Evolutionary conservation across 2,113 vertebrate species (phyloP).

Genomic region (Spilogale gracilis): DNA sequence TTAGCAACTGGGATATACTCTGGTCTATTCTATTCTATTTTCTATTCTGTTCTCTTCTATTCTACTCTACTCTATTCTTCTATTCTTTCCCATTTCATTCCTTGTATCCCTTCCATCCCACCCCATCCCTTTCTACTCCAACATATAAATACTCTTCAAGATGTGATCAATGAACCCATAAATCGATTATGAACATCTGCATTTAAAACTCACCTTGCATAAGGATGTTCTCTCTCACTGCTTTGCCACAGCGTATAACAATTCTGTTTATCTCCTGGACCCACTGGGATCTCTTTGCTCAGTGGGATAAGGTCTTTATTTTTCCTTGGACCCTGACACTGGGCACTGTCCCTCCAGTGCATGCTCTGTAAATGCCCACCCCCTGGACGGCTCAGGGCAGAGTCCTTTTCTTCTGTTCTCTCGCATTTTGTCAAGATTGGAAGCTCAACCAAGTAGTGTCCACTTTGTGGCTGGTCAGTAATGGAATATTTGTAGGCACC

Average conservation of each 20-base stretch:
- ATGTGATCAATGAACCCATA: not conserved
- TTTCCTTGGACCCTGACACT: not conserved
- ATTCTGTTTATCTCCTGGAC: not conserved
- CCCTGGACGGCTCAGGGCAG: not conserved
- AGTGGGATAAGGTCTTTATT: not conserved
- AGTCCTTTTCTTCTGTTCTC: not conserved
- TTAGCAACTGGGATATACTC: not conserved
- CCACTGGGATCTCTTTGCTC: not conserved
- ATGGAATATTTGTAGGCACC: not conserved
- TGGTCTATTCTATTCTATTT: not conserved
- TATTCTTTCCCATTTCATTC: not conserved
- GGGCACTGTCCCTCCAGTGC: fast-evolving
- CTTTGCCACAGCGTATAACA: not conserved
- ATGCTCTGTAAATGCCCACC: not conserved
- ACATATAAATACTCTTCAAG: not conserved
- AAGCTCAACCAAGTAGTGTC: not conserved
- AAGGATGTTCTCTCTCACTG: not conserved
- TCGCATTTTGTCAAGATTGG: not conserved
- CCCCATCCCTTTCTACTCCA: not conserved
- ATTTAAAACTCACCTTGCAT: not conserved
- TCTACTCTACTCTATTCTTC: not conserved
- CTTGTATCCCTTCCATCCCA: not conserved
- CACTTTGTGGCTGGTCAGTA: not conserved
- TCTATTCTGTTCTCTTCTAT: too few relatives aligned
- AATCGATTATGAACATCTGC: too few relatives aligned